phyloP scores from a whole-genome alignment of 2,797 vertebrate species.

The Tiaroga cobitis region DNA sequence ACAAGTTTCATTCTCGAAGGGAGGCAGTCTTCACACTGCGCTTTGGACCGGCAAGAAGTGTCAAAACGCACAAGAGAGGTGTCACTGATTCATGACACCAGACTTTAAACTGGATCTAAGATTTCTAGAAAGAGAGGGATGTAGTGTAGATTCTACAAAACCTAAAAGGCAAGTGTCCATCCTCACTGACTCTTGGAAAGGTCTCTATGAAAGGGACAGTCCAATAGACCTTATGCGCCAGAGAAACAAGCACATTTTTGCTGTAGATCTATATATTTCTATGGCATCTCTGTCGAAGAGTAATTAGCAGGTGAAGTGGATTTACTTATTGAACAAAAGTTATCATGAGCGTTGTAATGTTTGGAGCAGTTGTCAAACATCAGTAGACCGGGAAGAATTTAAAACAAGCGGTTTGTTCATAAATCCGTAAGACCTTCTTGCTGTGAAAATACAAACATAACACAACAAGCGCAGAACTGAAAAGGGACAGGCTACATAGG shows the following conservation, averaged over 20 bases:
- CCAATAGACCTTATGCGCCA: background rate
- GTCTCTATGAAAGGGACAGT: background rate
- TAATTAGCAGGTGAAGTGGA: background rate
- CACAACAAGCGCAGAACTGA: background rate
- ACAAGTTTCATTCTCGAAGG: constrained; percentile 12
- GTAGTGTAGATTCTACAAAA: background rate
- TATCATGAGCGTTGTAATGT: background rate
- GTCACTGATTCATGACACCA: background rate
- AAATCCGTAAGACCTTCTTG: background rate
- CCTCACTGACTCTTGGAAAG: constrained; percentile 2
- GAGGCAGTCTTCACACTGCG: background rate
- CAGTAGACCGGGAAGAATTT: background rate
- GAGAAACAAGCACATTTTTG: background rate
- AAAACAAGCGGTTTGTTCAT: background rate
- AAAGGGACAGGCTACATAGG: background rate
- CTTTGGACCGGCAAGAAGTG: background rate
- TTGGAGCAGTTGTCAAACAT: background rate
- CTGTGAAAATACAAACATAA: background rate
- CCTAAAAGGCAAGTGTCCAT: background rate
- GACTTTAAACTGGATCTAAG: background rate
- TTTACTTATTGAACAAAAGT: background rate
- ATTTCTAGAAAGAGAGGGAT: no score
- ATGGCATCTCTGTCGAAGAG: background rate
- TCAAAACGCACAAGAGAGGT: background rate
- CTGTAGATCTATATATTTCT: background rate